Base-by-base conservation (phyloP, 1,140 invertebrate species). In the Solenopsis invicta region DNA sequence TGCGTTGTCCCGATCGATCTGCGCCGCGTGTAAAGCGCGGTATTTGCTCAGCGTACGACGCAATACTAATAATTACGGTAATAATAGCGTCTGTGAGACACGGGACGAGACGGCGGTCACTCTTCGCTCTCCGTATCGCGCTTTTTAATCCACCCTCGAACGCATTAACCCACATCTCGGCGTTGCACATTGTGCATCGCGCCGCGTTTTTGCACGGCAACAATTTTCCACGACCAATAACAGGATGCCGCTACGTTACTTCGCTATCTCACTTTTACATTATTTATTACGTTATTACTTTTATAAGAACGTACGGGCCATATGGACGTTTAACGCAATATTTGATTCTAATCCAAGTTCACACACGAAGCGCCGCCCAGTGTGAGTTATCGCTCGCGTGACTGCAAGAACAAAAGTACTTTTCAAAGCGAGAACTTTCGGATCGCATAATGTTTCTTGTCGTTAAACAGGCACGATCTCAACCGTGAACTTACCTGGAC, bases 1-100 rank as follows among this genome's bases (percentile, higher is more conserved):
- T 24, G 54, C 78, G 77, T 87, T 91, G 87, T 88, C 84, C 87
- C 87, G 89, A 92, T 86, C 75, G 69, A 87, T 87, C 78, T 37
- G 37, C 64, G 18, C 48, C 59, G 67, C n/a, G 12, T 48, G 12
- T 1, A 10, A 50, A 18, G 37, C 50, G 67, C 56, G 37, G 66
- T 92, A 89, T 92, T 92, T 91, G 84, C 84, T 66, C 72, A 90
- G 87, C 74, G 81, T 80, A 48, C 66, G n/a, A 8, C 13, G 34
- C 24, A 34, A 84, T 74, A 72, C 48, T 78, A 78, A 85, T 78
- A 85, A 85, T 85, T 78, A 78, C 61, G 74, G 12, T 76, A 78
- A 76, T 78, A 85, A 85, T 78, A 62, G 37, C n/a, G 61, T 56
- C 74, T 34, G 29, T 29, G 24, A 56, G 66, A 81, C 52, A 45